phyloP scores from a whole-genome alignment of 2,113 vertebrate species.

The Choloepus hoffmanni region DNA sequence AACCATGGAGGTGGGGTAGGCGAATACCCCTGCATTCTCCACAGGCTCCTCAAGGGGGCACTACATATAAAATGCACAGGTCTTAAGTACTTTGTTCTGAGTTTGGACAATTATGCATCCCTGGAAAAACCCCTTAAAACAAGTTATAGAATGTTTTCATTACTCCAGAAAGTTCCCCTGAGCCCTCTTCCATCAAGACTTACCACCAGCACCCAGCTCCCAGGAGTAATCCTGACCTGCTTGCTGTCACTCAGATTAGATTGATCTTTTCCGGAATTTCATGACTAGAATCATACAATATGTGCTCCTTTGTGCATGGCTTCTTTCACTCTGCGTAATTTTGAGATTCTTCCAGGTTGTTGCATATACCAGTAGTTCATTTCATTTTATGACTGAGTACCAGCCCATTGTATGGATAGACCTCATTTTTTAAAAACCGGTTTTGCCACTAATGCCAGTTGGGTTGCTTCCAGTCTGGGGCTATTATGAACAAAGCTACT shows the following conservation, averaged over 20 bases:
- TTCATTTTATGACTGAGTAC: background rate
- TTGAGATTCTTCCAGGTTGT: accelerated
- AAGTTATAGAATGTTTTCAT: background rate
- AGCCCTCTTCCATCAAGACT: no score
- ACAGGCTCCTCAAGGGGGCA: no score
- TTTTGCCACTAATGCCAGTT: background rate
- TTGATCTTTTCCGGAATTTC: background rate
- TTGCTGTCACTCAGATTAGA: accelerated
- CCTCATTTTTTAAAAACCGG: background rate
- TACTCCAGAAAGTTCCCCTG: background rate
- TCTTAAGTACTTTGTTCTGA: background rate
- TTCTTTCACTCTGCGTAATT: accelerated
- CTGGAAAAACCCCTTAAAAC: background rate
- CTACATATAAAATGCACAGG: background rate
- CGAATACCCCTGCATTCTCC: no score
- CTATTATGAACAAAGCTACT: background rate
- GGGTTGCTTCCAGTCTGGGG: background rate
- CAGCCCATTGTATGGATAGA: accelerated
- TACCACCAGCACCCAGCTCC: accelerated
- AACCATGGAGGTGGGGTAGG: no score
- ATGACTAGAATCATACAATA: accelerated
- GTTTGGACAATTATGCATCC: background rate
- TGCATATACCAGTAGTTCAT: accelerated
- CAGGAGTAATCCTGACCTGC: background rate
- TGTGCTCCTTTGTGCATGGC: background rate